A percentile compares a stretch with the other conserved stretches of the same genome.
Conservation (phyloP, 2,113 vertebrate genomes). For the Typhlomys cinereus region DNA sequence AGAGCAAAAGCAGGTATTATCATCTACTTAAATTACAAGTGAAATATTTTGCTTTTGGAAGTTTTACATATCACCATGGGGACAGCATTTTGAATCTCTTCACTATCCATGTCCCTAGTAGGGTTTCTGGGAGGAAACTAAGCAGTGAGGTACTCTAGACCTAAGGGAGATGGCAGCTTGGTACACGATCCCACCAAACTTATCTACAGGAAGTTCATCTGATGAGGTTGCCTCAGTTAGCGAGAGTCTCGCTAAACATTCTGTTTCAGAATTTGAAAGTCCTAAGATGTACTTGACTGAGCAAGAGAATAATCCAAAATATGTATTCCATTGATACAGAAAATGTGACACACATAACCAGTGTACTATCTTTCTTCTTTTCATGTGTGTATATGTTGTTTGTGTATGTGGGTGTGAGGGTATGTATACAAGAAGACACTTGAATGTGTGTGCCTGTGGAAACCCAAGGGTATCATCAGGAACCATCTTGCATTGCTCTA, state of each 20-base stretch:
- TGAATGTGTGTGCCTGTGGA: too few species aligned
- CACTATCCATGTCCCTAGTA: background rate
- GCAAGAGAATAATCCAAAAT: conserved; percentile 53
- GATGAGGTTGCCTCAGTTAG: background rate
- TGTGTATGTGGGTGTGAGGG: too few species aligned
- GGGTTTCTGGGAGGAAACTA: background rate
- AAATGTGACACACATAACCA: background rate
- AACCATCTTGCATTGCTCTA: too few species aligned
- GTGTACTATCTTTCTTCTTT: too few species aligned
- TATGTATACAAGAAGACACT: too few species aligned
- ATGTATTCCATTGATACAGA: conserved; percentile 14
- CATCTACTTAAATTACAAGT: background rate
- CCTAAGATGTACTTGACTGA: conserved; percentile 51
- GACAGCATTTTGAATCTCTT: background rate
- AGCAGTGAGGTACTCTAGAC: background rate
- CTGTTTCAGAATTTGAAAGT: conserved; percentile 39
- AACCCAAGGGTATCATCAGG: too few species aligned
- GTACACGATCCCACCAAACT: background rate
- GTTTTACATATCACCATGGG: background rate
- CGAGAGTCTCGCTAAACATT: background rate
- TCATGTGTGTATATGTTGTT: too few species aligned
- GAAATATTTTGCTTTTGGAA: background rate
- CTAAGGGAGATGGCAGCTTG: background rate
- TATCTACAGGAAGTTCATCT: background rate
- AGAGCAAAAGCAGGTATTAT: background rate